These are phyloP conservation scores for Troglohyphantes excavatus DNA, from an alignment of 2,888 invertebrate genomes.

Conservation along the genomic window DNA sequence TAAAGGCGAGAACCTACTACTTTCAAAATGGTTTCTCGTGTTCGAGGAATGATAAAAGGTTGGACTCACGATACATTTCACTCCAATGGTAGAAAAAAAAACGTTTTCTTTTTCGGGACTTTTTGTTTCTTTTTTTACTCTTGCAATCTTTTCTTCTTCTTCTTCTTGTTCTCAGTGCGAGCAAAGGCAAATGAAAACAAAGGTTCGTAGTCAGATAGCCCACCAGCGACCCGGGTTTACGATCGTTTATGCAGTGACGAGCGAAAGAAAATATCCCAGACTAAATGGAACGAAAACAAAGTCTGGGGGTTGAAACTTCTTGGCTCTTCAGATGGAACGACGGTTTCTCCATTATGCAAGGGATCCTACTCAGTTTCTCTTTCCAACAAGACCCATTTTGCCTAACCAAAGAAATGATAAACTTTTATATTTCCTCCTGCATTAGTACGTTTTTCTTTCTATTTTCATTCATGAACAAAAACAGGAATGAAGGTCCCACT, in stretches of 20 bases:
- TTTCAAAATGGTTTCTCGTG: conserved; percentile 16
- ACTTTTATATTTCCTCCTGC: too few species aligned
- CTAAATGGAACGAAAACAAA: conserved; percentile 51
- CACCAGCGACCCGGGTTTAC: background rate
- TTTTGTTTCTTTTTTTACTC: too few species aligned
- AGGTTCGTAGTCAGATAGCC: conserved; percentile 7
- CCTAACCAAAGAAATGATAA: background rate
- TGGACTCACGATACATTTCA: conserved; percentile 10
- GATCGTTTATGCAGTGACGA: conserved; percentile 10
- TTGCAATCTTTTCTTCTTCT: too few species aligned
- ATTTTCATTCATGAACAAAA: too few species aligned
- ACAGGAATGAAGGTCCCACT: too few species aligned
- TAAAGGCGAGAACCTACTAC: conserved; percentile 1
- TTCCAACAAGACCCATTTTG: background rate
- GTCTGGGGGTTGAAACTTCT: background rate
- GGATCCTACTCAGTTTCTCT: background rate
- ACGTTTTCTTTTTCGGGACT: too few species aligned
- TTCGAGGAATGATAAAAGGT: conserved; percentile 10
- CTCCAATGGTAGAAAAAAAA: background rate
- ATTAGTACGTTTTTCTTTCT: too few species aligned
- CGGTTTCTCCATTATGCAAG: background rate
- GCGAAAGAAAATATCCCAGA: conserved; percentile 24
- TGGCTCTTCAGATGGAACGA: background rate
- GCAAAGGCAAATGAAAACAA: conserved; percentile 34
- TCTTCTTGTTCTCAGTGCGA: background rate